Conservation (phyloP, 2,888 invertebrate genomes). For the Cyclophora albipunctata region DNA sequence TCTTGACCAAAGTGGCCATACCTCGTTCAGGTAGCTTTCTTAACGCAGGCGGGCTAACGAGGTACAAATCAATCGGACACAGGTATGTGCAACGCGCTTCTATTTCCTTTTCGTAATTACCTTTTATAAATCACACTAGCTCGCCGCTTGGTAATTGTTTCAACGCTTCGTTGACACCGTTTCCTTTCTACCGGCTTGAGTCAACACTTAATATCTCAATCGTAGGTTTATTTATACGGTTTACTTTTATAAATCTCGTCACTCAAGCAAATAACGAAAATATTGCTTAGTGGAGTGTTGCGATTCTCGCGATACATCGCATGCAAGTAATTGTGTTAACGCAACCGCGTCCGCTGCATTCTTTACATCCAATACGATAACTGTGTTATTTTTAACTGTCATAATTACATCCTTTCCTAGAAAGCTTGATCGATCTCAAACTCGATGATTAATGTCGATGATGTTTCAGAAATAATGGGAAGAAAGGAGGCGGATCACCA, state of each 20-base stretch:
- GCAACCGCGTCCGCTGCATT: constrained; percentile 61
- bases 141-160: constrained; percentile 30
- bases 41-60: constrained; percentile 84
- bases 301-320: constrained; percentile 37
- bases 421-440: constrained; percentile 11
- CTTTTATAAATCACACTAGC: constrained; percentile 28
- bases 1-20: constrained; percentile 89
- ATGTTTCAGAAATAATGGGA: constrained; percentile 76
- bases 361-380: constrained; percentile 44
- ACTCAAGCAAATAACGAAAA: constrained; percentile 43
- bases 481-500: constrained; percentile 83
- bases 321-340: constrained; percentile 55
- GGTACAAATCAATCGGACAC: constrained; percentile 82
- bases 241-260: constrained; percentile 43
- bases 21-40: constrained; percentile 90
- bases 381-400: constrained; percentile 18
- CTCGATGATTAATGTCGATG: constrained; percentile 3
- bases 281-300: constrained; percentile 53
- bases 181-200: constrained; percentile 37
- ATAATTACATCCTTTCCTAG: constrained; percentile 9
- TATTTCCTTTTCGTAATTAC: constrained; percentile 28
- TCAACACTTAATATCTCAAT: constrained; percentile 30
- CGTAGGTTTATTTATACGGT: constrained; percentile 28
- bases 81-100: constrained; percentile 69
- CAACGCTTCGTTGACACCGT: constrained; percentile 34